Conservation (phyloP, 2,113 vertebrate genomes). For the Osmerus mordax region DNA sequence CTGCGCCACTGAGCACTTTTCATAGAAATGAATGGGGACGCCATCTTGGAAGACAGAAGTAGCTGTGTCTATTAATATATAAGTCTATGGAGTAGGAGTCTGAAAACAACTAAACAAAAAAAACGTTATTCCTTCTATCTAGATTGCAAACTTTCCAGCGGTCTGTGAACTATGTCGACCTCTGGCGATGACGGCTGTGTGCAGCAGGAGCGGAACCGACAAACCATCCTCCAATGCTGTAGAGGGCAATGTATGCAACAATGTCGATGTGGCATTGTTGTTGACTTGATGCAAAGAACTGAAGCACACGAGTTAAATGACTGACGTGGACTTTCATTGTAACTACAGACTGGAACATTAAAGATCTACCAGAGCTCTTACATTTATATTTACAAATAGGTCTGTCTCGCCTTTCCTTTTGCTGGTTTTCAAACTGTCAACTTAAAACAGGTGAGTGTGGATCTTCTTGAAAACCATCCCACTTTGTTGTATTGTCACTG, state of each 20-base stretch:
- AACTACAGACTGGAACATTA: background rate
- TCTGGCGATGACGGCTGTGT: no score
- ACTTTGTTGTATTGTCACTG: background rate
- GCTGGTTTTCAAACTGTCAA: no score
- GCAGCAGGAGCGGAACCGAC: no score
- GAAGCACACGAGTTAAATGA: slow-evolving; percentile 34
- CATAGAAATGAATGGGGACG: no score
- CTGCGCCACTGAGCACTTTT: no score
- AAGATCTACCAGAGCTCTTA: background rate
- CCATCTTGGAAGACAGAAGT: no score
- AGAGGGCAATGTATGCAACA: slow-evolving; percentile 36
- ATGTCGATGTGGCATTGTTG: background rate
- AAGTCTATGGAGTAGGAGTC: no score
- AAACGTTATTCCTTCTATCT: no score
- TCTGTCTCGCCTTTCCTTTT: background rate
- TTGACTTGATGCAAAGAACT: slow-evolving; percentile 11
- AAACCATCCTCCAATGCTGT: slow-evolving; percentile 31
- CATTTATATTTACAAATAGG: background rate
- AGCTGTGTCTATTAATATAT: no score
- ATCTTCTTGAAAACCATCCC: background rate
- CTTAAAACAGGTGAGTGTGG: slow-evolving; percentile 40
- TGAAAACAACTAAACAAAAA: no score
- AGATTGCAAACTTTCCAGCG: no score
- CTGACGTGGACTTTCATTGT: slow-evolving; percentile 76
- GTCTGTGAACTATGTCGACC: no score